Evolutionary conservation across 2,888 invertebrate genomes (phyloP).

Genomic region (Empis livida): DNA sequence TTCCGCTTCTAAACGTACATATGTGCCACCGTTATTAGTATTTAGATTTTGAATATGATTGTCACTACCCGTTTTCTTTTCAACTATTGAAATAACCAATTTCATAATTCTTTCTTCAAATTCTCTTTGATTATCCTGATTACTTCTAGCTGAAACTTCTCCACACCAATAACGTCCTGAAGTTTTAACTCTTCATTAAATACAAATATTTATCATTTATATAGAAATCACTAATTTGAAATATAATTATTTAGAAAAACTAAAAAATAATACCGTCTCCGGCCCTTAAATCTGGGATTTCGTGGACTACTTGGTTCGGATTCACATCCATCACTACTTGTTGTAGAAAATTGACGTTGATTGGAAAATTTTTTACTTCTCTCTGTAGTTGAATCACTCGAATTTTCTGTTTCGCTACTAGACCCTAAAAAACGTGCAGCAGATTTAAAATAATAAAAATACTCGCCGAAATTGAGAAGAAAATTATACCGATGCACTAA

Average conservation of each 20-base stretch:
- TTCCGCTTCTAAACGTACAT: constrained; percentile 60
- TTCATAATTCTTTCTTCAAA: constrained; percentile 65
- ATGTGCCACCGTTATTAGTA: constrained; percentile 49
- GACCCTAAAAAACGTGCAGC: constrained; percentile 20
- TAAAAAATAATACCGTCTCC: background rate
- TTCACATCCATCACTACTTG: constrained; percentile 36
- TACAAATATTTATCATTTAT: constrained; percentile 3
- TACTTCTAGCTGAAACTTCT: constrained; percentile 64
- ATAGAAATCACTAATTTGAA: background rate
- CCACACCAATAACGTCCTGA: constrained; percentile 59
- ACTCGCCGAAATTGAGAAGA: no score
- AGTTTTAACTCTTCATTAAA: constrained; percentile 20
- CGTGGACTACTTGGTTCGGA: constrained; percentile 26
- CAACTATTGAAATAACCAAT: constrained; percentile 29
- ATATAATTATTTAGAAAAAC: background rate
- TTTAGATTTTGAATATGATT: constrained; percentile 15
- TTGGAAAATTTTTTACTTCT: constrained; percentile 6
- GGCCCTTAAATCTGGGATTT: constrained; percentile 2
- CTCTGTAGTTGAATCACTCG: constrained; percentile 7
- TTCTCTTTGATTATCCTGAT: constrained; percentile 77
- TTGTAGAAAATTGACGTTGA: constrained; percentile 17
- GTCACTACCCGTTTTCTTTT: constrained; percentile 30
- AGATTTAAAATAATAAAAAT: no score
- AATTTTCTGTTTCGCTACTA: constrained; percentile 27
- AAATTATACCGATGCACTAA: no score